These are phyloP conservation scores for Hepsetus odoe DNA, from an alignment of 2,113 vertebrate genomes.

Conservation along the genomic window DNA sequence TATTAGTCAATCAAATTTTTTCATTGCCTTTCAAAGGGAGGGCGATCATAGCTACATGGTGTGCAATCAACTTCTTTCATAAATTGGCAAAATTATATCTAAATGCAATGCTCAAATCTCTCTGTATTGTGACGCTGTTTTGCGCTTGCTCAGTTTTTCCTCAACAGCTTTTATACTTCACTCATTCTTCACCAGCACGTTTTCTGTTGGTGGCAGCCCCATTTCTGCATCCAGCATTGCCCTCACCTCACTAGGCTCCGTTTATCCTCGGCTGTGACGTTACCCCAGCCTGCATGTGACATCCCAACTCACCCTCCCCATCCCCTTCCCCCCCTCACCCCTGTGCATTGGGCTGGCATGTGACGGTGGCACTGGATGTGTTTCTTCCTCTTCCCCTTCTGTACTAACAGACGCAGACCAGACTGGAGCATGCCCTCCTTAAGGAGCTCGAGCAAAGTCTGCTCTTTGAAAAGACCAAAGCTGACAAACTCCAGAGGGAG, in stretches of 20 bases:
- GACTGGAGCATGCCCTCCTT: constrained; percentile 99
- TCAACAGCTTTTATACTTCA: neutral
- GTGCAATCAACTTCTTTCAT: neutral
- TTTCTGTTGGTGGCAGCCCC: neutral
- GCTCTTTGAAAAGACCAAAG: constrained; percentile 99
- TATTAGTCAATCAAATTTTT: no score
- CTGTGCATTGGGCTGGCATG: constrained; percentile 91
- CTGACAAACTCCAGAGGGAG: constrained; percentile 99
- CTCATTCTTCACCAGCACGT: neutral
- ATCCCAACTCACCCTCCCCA: constrained; percentile 38
- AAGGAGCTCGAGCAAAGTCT: constrained; percentile 99
- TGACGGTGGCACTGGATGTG: constrained; percentile 99
- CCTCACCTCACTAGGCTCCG: neutral
- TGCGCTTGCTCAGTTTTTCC: neutral
- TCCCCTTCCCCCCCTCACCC: constrained; percentile 56
- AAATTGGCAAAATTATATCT: neutral
- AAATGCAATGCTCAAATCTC: neutral
- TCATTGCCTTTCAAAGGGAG: neutral
- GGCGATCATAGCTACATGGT: neutral
- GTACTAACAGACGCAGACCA: constrained; percentile 99
- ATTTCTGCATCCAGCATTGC: neutral
- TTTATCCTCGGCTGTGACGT: constrained; percentile 10
- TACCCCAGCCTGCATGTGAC: constrained; percentile 41
- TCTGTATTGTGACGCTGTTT: neutral
- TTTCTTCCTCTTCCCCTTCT: constrained; percentile 96